Evolutionary conservation across 2,113 vertebrate species (phyloP).

Genomic region (Eurypyga helias): DNA sequence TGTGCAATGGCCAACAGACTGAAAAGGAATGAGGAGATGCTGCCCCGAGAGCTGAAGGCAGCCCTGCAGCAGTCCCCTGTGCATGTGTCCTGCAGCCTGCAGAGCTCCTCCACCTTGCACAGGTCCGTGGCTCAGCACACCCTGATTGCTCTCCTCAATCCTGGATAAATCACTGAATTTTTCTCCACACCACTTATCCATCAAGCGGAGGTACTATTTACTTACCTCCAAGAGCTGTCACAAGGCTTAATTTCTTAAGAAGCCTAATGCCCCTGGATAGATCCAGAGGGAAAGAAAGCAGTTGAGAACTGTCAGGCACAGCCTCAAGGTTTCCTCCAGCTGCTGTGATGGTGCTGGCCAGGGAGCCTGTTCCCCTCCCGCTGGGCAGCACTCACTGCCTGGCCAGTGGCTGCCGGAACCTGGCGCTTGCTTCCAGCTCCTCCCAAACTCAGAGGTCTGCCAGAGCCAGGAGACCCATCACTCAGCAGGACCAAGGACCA

Average conservation of each 20-base stretch:
- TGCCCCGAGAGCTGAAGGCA: not conserved
- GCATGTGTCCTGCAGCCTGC: not conserved
- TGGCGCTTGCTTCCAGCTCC: not conserved
- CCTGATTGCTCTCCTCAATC: not conserved
- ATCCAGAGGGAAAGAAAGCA: not conserved
- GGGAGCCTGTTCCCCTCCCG: rapidly evolving
- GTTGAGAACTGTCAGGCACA: not conserved
- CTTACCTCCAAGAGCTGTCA: not conserved
- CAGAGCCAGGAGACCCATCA: not conserved
- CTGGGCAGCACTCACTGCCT: not conserved
- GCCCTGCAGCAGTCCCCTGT: not conserved
- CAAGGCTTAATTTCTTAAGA: not conserved
- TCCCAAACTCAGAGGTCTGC: not conserved
- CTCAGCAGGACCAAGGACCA: not conserved
- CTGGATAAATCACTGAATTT: not conserved
- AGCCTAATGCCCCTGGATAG: rapidly evolving
- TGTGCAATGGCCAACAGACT: not conserved
- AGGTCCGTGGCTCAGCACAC: not conserved
- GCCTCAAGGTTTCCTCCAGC: not conserved
- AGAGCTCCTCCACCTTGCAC: not conserved
- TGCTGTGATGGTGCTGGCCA: not conserved
- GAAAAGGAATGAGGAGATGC: not conserved
- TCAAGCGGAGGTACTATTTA: not conserved
- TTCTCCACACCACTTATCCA: not conserved
- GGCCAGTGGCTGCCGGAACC: not conserved